These are phyloP conservation scores for Gastrophryne carolinensis DNA, from an alignment of 2,797 vertebrate genomes.

Conservation along the genomic window DNA sequence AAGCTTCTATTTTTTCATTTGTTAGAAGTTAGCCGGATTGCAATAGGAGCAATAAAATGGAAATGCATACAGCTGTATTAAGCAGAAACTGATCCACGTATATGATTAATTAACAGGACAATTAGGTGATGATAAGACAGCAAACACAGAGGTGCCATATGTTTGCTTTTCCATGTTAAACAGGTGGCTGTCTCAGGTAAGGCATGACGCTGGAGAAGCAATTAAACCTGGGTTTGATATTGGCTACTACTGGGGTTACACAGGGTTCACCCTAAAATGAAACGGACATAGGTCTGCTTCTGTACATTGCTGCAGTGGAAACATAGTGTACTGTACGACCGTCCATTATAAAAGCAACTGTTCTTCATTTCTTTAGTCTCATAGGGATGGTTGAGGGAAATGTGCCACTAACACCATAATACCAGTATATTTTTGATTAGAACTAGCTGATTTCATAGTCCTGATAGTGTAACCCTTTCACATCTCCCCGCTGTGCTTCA, in stretches of 20 bases:
- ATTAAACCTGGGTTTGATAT: constrained; percentile 14
- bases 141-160: constrained; percentile 19
- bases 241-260: neutral
- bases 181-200: constrained; percentile 31
- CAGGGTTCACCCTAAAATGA: neutral
- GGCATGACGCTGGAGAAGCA: constrained; percentile 18
- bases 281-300: too few relatives aligned
- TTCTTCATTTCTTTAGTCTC: too few relatives aligned
- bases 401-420: too few relatives aligned
- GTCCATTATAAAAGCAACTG: too few relatives aligned
- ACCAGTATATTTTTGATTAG: too few relatives aligned
- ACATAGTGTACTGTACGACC: too few relatives aligned
- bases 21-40: neutral
- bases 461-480: too few relatives aligned
- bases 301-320: too few relatives aligned
- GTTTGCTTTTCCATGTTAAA: constrained; percentile 45
- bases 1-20: too few relatives aligned
- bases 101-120: constrained; percentile 37
- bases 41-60: neutral
- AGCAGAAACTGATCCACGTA: constrained; percentile 1
- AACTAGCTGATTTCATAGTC: too few relatives aligned
- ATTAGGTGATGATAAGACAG: constrained; percentile 32
- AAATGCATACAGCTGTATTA: neutral
- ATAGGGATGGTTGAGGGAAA: too few relatives aligned
- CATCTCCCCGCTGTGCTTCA: too few relatives aligned